These are phyloP conservation scores for Ischnura elegans DNA, from an alignment of 2,888 invertebrate genomes.

Conservation along the genomic window DNA sequence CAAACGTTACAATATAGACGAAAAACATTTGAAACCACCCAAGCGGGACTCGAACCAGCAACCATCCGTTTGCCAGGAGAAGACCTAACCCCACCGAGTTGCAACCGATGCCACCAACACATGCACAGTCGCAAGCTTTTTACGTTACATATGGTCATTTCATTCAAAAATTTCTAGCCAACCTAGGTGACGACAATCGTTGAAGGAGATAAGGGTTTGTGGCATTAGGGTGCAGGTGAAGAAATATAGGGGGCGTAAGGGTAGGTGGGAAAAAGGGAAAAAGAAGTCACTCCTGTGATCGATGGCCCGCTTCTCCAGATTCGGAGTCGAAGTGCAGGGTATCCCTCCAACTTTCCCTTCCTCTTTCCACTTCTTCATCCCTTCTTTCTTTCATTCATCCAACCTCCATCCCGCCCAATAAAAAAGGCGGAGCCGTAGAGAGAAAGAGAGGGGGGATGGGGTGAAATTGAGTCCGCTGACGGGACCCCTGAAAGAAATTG, in stretches of 20 bases:
- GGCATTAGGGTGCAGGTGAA: not conserved
- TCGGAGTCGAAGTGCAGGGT: not conserved
- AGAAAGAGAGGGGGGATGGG: not conserved
- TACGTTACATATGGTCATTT: too few species aligned
- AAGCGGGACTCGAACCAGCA: too few species aligned
- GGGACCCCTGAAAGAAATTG: not conserved
- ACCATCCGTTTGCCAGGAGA: too few species aligned
- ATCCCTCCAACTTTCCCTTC: not conserved
- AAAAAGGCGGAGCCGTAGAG: not conserved
- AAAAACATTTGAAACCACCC: too few species aligned
- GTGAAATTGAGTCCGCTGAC: too few species aligned
- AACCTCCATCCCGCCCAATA: not conserved
- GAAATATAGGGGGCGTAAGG: not conserved
- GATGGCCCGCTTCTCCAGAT: not conserved
- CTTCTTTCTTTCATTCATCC: not conserved
- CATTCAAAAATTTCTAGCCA: not conserved
- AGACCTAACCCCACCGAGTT: too few species aligned
- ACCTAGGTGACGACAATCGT: not conserved
- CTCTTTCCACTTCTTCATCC: too few species aligned
- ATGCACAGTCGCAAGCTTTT: too few species aligned
- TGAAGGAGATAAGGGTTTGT: not conserved
- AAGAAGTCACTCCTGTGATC: not conserved
- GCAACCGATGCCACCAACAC: too few species aligned
- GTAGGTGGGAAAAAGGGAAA: not conserved
- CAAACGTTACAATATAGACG: too few species aligned